Evolutionary conservation across 1,140 invertebrate genomes (phyloP).

Genomic region (Bombus superbus): DNA sequence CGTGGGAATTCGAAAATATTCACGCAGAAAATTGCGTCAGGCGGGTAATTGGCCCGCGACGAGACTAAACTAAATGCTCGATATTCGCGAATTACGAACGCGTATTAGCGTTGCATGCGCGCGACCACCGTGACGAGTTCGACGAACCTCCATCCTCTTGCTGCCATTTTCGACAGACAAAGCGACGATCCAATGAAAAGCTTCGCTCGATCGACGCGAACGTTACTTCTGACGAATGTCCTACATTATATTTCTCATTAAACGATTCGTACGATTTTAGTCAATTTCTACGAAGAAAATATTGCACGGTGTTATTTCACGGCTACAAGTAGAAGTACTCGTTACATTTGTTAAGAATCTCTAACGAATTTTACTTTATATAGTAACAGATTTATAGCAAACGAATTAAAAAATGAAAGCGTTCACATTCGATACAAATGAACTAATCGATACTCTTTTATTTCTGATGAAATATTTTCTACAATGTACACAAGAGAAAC

Average conservation of each 20-base stretch:
- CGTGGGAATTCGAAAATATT: conserved; percentile 18
- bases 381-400: no score
- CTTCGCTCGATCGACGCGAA: neutral
- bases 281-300: no score
- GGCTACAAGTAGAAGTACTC: no score
- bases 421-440: no score
- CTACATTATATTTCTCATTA: no score
- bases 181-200: neutral
- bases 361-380: no score
- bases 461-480: no score
- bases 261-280: neutral
- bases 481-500: no score
- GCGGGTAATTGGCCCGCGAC: conserved; percentile 20
- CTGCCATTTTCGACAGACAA: neutral
- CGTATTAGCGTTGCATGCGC: neutral
- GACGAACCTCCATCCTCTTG: neutral
- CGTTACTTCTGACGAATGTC: neutral
- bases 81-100: conserved; percentile 20
- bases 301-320: no score
- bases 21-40: conserved; percentile 36
- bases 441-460: no score
- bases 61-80: conserved; percentile 6
- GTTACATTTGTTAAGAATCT: no score
- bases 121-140: conserved; percentile 16
- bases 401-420: no score